Percentiles rank a stretch among this genome's conserved stretches.
Evolutionary conservation across 2,797 vertebrate genomes (phyloP).

Genomic region (Lacerta bilineata): DNA sequence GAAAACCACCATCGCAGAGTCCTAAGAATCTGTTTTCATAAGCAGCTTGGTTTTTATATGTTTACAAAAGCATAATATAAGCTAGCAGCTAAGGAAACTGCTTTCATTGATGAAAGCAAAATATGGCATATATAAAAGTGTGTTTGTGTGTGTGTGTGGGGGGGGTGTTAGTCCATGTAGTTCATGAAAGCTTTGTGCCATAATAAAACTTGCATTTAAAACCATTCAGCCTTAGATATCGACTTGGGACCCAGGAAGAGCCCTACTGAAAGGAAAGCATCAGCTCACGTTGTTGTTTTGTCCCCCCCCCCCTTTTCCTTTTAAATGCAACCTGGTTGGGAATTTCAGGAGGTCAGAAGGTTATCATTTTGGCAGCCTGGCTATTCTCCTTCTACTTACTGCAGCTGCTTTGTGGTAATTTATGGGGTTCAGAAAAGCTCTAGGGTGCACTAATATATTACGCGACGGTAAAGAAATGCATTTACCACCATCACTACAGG

Average conservation of each 20-base stretch:
- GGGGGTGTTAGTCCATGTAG: too few relatives aligned
- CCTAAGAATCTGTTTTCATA: slow-evolving; percentile 58
- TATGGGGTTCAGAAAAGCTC: background rate
- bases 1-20: background rate
- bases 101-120: slow-evolving; percentile 8
- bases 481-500: background rate
- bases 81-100: slow-evolving; percentile 59
- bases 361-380: background rate
- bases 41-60: background rate
- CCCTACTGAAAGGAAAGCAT: background rate
- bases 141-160: too few relatives aligned
- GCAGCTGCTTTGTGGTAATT: background rate
- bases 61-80: slow-evolving; percentile 39
- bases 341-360: background rate
- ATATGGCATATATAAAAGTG: background rate
- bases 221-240: background rate
- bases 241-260: background rate
- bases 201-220: too few relatives aligned
- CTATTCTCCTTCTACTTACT: background rate
- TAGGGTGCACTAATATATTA: background rate
- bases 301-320: too few relatives aligned
- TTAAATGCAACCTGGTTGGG: background rate
- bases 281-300: too few relatives aligned
- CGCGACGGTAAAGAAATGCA: background rate
- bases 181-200: too few relatives aligned